phyloP scores from a whole-genome alignment of 2,797 vertebrate genomes.

The Labroides dimidiatus region DNA sequence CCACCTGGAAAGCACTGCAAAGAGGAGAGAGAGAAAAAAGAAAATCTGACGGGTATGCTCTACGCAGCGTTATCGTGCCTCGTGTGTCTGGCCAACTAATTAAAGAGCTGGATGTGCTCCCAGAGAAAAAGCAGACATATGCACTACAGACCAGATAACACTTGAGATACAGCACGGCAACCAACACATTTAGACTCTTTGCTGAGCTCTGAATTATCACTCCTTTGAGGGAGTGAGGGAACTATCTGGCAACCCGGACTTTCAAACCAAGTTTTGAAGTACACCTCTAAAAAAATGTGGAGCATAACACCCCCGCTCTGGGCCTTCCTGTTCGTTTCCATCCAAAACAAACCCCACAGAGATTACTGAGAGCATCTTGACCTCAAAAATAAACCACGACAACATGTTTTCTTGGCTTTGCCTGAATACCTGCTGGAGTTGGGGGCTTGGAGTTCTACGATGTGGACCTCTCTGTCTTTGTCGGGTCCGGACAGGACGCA shows the following conservation, averaged over 20 bases:
- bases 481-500: conserved; percentile 87
- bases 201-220: conserved; percentile 42
- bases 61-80: conserved; percentile 80
- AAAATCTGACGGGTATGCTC: conserved; percentile 55
- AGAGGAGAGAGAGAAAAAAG: conserved; percentile 24
- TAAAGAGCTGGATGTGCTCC: conserved; percentile 89
- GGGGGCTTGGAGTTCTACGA: conserved; percentile 94
- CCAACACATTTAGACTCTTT: conserved; percentile 38
- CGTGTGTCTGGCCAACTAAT: conserved; percentile 93
- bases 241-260: conserved; percentile 51
- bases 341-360: conserved; percentile 67
- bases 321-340: conserved; percentile 28
- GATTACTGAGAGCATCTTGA: conserved; percentile 53
- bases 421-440: conserved; percentile 89
- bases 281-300: conserved; percentile 45
- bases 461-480: conserved; percentile 89
- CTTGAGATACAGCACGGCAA: conserved; percentile 56
- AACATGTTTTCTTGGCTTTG: conserved; percentile 35
- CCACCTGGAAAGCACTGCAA: conserved; percentile 94
- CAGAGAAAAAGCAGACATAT: conserved; percentile 86
- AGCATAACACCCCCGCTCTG: conserved; percentile 16
- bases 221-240: conserved; percentile 50
- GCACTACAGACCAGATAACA: conserved; percentile 85
- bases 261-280: conserved; percentile 58
- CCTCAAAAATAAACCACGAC: conserved; percentile 54